phyloP scores from a whole-genome alignment of 2,888 invertebrate genomes.

The Conomelus anceps region DNA sequence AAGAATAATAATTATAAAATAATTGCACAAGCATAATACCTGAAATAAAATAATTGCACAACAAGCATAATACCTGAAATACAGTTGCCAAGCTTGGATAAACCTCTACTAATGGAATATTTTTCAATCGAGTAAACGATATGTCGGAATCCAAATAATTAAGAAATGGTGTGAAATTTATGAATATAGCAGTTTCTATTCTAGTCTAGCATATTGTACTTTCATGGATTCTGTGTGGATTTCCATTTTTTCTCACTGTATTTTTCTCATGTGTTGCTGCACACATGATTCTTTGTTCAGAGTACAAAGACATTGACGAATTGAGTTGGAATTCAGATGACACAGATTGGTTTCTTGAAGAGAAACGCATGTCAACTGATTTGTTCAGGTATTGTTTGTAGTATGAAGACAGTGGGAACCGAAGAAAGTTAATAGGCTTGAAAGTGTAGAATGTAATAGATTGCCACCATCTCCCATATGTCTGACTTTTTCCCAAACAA shows the following conservation, averaged over 20 bases:
- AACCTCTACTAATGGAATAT: too few species aligned
- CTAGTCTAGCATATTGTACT: background rate
- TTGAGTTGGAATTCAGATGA: background rate
- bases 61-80: too few species aligned
- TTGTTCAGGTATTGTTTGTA: background rate
- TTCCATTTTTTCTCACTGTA: background rate
- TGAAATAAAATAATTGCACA: too few species aligned
- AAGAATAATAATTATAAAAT: too few species aligned
- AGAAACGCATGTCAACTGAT: background rate
- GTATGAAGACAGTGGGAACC: background rate
- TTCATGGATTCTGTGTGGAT: background rate
- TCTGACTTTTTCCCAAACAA: too few species aligned
- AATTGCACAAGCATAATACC: too few species aligned
- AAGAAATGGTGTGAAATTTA: background rate
- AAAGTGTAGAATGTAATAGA: background rate
- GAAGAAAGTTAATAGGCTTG: background rate
- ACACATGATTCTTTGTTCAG: background rate
- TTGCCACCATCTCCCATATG: background rate
- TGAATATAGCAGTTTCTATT: background rate
- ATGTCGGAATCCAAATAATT: too few species aligned
- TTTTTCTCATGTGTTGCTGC: background rate
- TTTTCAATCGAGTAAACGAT: background rate
- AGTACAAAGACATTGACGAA: background rate
- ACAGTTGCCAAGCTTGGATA: too few species aligned
- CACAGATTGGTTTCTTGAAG: background rate